A percentile compares a stretch with the other conserved stretches of the same genome.
Conservation (phyloP, 35 echinoderm and acorn worm species). For the Heliocidaris tuberculata region DNA sequence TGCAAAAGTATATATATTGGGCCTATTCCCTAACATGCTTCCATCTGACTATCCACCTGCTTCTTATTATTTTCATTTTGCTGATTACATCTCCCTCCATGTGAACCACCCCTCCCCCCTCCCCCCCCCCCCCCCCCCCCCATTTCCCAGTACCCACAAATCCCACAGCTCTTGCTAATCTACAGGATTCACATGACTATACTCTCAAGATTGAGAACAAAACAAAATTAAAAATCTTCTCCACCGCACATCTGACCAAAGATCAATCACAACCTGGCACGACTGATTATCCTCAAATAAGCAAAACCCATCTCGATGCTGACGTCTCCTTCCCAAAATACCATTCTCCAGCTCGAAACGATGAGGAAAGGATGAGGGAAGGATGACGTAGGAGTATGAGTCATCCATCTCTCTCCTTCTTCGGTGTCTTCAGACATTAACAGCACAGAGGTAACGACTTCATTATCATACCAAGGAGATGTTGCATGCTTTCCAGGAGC, state of each 20-base stretch:
- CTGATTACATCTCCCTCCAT: too few relatives aligned
- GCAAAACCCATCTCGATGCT: neutral
- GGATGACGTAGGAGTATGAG: neutral
- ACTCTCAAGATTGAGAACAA: neutral
- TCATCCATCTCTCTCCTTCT: neutral
- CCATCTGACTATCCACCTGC: too few relatives aligned
- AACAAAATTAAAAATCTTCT: neutral
- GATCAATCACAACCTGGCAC: neutral
- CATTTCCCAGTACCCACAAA: neutral
- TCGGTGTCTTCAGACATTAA: neutral
- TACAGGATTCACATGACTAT: neutral
- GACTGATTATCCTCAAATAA: neutral
- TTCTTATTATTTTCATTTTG: too few relatives aligned
- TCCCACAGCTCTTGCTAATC: neutral
- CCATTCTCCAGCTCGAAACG: neutral
- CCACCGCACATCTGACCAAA: neutral
- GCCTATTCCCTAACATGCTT: too few relatives aligned
- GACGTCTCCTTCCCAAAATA: neutral
- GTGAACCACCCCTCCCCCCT: too few relatives aligned
- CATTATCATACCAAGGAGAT: neutral
- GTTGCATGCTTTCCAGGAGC: too few relatives aligned
- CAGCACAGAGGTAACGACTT: neutral
- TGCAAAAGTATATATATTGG: too few relatives aligned
- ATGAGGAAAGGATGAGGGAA: neutral
- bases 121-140: too few relatives aligned